Evolutionary conservation across 1,140 invertebrate genomes (phyloP).

Genomic region (Palaemon carinicauda): DNA sequence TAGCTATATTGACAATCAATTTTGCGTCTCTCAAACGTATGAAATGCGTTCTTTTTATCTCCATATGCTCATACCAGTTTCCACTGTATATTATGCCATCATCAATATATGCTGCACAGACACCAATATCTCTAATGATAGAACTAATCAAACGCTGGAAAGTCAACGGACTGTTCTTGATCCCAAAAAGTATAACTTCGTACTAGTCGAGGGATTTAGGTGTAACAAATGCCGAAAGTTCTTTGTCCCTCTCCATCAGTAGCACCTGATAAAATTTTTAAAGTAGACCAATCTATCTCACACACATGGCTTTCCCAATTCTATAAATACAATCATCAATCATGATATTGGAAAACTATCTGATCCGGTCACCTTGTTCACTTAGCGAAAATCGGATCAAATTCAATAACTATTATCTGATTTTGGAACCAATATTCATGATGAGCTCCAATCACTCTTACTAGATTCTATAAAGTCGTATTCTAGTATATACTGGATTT

Average conservation of each 20-base stretch:
- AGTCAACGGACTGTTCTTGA: no score
- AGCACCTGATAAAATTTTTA: conserved; percentile 2
- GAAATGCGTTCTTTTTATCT: background rate
- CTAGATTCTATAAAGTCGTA: no score
- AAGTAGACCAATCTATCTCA: conserved; percentile 6
- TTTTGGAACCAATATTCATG: background rate
- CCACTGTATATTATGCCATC: background rate
- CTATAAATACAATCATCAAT: conserved; percentile 18
- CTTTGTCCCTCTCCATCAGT: conserved; percentile 1
- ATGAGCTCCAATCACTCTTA: background rate
- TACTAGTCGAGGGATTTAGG: background rate
- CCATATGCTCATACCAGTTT: background rate
- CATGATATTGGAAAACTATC: background rate
- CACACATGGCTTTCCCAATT: background rate
- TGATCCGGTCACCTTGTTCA: no score
- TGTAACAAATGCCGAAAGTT: background rate
- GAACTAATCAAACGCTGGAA: no score
- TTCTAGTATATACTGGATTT: no score
- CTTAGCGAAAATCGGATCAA: background rate
- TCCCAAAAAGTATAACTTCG: no score
- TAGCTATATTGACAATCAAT: background rate
- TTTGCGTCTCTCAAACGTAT: background rate
- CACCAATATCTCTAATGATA: no score
- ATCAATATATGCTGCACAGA: background rate
- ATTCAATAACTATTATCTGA: background rate